phyloP scores from a whole-genome alignment of 2,113 vertebrate species.

The Gorsachius goisagi region DNA sequence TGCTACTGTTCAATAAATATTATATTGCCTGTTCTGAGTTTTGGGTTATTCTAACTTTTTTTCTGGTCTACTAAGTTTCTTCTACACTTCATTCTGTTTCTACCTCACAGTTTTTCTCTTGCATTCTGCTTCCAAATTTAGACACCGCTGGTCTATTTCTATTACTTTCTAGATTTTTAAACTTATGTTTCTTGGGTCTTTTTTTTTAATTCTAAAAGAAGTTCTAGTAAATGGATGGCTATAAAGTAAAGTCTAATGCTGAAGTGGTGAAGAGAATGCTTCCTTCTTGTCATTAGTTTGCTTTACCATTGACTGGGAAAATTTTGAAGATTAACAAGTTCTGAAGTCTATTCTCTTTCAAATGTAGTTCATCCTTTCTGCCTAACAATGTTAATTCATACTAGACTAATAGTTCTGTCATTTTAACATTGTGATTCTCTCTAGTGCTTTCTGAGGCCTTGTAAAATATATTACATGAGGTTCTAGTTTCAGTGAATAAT shows the following conservation, averaged over 20 bases:
- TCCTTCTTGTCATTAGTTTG: background rate
- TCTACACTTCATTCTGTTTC: background rate
- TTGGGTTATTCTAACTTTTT: background rate
- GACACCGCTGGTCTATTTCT: background rate
- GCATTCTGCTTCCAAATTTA: background rate
- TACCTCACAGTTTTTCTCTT: background rate
- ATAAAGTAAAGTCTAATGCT: background rate
- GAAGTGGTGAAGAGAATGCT: background rate
- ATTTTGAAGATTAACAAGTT: background rate
- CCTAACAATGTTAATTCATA: background rate
- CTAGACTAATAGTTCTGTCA: background rate
- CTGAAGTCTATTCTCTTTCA: background rate
- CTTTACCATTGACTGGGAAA: background rate
- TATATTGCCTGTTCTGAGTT: background rate
- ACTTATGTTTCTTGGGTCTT: background rate
- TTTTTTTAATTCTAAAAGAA: background rate
- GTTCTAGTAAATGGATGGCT: background rate
- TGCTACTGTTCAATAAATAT: accelerated
- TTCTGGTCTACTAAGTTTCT: background rate
- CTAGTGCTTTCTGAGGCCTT: background rate
- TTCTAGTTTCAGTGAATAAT: background rate
- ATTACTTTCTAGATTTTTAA: background rate
- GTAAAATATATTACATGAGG: background rate
- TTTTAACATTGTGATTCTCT: background rate
- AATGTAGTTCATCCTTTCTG: background rate